Evolutionary conservation across 2,113 vertebrate species (phyloP), one percentile per base, ranked within the genome.

Genomic region (Natator depressus): DNA sequence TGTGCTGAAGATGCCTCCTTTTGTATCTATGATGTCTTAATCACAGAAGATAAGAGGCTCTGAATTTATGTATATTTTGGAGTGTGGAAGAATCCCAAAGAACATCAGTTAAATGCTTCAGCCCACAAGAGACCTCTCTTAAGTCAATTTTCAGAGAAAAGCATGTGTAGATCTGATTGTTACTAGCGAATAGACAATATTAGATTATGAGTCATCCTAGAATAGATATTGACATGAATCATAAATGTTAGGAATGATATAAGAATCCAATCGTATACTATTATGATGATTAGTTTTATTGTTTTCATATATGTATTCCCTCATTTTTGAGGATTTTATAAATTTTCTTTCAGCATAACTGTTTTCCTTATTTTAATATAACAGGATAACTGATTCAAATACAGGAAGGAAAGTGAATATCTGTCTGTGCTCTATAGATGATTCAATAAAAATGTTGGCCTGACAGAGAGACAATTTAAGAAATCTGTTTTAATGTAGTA

Each of bases 191-290:
- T 79, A 90, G 59, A 69, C 84, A 89, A 27, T 19, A 47, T 89
- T 62, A 85, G 38, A 90, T 72, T 7, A 65, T 95, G 91, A 93
- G 78, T 96, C 85, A 91, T 96, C 65, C 47, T 82, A n/a, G 53
- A 42, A 92, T 81, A 94, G 90, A 89, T 55, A 88, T 46, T 86
- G 57, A 29, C 25, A 11, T 57, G 86, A 91, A 87, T 92, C 57
- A 57, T 80, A 87, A 93, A 89, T 46, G 57, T 47, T 42, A 10
- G 29, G 78, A 10, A 8, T 91, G 91, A 84, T 88, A 31, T 89
- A 51, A 91, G 81, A 87, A 24, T 84, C 46, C 0, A 0, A 53
- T 93, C 82, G 55, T 92, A 27, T 93, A 42, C 83, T 89, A 51
- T 89, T 94, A 49, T 84, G 31, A 47, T 65, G 1, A 85, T 79